Conservation (phyloP, 1,140 invertebrate genomes). For the Drosophila lini region DNA sequence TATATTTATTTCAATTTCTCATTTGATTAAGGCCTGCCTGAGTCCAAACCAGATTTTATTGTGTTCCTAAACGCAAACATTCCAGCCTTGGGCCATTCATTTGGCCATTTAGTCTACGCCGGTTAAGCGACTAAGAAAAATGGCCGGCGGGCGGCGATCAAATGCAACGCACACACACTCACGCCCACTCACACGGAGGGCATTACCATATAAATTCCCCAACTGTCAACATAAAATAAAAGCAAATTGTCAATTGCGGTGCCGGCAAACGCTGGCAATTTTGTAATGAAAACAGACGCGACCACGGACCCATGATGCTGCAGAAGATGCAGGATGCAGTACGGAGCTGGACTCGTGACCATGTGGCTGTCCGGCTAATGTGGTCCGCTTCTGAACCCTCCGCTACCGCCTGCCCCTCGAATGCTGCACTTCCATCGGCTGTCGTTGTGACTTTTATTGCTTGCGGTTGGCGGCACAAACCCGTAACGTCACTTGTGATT, state of each 20-base stretch:
- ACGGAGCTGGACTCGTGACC: slow-evolving; percentile 31
- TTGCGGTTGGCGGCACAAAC: slow-evolving; percentile 78
- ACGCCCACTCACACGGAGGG: background rate
- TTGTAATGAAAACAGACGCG: slow-evolving; percentile 73
- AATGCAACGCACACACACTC: slow-evolving; percentile 21
- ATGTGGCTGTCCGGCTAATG: slow-evolving; percentile 61
- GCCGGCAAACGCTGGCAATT: slow-evolving; percentile 67
- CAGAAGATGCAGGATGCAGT: slow-evolving; percentile 6
- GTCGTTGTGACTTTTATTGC: slow-evolving; percentile 78
- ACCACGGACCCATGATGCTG: slow-evolving; percentile 23
- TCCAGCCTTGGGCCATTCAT: slow-evolving; percentile 29
- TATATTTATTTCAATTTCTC: background rate
- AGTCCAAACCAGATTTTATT: background rate
- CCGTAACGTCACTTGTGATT: slow-evolving; percentile 81
- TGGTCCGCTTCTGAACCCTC: slow-evolving; percentile 1
- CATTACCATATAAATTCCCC: slow-evolving; percentile 78
- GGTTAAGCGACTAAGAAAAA: slow-evolving; percentile 60
- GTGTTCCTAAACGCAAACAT: slow-evolving; percentile 3
- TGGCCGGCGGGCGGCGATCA: slow-evolving; percentile 35
- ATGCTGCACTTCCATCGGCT: slow-evolving; percentile 16
- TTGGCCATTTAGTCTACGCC: slow-evolving; percentile 48
- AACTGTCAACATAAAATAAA: slow-evolving; percentile 77
- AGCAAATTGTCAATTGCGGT: slow-evolving; percentile 79
- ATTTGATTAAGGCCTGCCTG: background rate
- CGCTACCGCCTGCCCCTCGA: background rate